Conservation (phyloP, 2,113 vertebrate species). For the Rhea americana region DNA sequence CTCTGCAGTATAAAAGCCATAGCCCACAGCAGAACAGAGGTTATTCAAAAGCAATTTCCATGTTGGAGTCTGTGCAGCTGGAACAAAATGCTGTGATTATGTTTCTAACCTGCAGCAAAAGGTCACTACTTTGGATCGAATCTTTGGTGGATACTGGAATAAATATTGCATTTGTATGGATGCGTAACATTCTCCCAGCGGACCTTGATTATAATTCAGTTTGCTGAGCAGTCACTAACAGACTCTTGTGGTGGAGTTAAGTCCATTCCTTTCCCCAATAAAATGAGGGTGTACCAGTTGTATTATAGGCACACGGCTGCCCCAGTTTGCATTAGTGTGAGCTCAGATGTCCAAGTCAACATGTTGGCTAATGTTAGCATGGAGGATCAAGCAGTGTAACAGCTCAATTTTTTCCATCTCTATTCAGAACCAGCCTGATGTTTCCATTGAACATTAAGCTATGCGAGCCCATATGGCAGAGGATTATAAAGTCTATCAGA, state of each 20-base stretch:
- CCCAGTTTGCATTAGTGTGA: background rate
- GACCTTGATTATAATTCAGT: background rate
- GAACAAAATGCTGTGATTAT: background rate
- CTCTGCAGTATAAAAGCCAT: background rate
- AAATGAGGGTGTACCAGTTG: background rate
- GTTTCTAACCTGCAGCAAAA: background rate
- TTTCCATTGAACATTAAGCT: background rate
- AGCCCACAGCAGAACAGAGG: background rate
- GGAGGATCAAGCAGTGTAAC: background rate
- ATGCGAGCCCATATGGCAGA: background rate
- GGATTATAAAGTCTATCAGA: conserved; percentile 18
- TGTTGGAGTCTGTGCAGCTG: background rate
- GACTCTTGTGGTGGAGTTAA: background rate
- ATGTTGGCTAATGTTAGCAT: rapidly evolving
- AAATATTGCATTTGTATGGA: background rate
- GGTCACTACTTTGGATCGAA: background rate
- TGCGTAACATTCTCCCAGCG: background rate
- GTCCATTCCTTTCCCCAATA: background rate
- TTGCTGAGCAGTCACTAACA: background rate
- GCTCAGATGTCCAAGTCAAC: background rate
- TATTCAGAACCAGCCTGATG: background rate
- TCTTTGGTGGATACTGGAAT: background rate
- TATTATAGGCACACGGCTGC: background rate
- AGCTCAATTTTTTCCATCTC: background rate
- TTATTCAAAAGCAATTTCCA: background rate